Evolutionary conservation across 2,113 vertebrate genomes (phyloP).

Genomic region (Rhodinocichla rosea): DNA sequence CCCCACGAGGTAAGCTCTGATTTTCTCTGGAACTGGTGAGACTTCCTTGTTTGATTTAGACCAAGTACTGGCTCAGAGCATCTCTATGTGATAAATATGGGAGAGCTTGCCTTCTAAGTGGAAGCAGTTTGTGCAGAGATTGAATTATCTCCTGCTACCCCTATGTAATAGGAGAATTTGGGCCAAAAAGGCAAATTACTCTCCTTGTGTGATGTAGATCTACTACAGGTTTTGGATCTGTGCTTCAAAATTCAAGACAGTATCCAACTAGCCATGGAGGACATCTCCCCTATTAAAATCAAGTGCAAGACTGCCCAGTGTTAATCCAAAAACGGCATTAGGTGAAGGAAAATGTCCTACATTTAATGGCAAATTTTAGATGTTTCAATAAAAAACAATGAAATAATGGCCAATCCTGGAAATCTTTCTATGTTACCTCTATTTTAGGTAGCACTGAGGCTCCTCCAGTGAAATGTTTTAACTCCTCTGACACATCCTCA

Average conservation of each 20-base stretch:
- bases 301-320: neutral
- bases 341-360: neutral
- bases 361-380: neutral
- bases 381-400: neutral
- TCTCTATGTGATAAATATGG: neutral
- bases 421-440: neutral
- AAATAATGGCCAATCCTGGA: neutral
- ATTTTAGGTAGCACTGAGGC: constrained; percentile 49
- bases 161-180: neutral
- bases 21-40: neutral
- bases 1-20: constrained; percentile 53
- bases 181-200: neutral
- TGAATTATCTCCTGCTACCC: neutral
- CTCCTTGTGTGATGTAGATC: neutral
- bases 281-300: neutral
- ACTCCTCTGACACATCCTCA: constrained; percentile 68
- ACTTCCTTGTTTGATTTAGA: neutral
- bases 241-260: neutral
- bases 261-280: neutral
- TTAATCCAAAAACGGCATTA: neutral
- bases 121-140: neutral
- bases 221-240: neutral
- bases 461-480: constrained; percentile 43
- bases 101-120: neutral
- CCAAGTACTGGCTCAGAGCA: neutral